phyloP scores from a whole-genome alignment of 2,888 invertebrate species.

The Mesorhabditis sp. region DNA sequence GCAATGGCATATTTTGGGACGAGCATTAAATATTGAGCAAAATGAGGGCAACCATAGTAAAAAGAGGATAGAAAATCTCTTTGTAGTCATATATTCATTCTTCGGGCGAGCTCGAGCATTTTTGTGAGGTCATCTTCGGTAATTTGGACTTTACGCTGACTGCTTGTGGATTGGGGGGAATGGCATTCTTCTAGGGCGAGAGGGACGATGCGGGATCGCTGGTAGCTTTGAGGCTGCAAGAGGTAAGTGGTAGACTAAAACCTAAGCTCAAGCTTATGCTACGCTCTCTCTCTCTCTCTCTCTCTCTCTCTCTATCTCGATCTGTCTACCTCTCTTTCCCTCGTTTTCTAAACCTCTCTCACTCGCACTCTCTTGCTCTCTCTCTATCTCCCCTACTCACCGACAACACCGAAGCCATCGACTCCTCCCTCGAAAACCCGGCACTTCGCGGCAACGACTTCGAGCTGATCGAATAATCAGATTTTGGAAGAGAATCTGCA shows the following conservation, averaged over 20 bases:
- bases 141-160: too few relatives aligned
- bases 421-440: neutral
- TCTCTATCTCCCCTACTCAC: neutral
- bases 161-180: neutral
- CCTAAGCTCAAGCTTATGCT: too few relatives aligned
- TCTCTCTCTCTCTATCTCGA: neutral
- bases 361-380: too few relatives aligned
- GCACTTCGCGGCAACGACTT: neutral
- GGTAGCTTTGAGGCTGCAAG: too few relatives aligned
- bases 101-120: neutral
- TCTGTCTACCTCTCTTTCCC: too few relatives aligned
- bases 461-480: neutral
- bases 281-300: too few relatives aligned
- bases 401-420: neutral
- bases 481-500: neutral
- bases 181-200: neutral
- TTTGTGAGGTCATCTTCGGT: neutral
- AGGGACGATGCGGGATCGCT: neutral
- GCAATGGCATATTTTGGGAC: too few relatives aligned
- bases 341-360: too few relatives aligned
- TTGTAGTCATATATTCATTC: too few relatives aligned
- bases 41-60: too few relatives aligned
- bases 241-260: neutral
- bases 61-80: too few relatives aligned
- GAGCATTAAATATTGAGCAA: too few relatives aligned